Conservation (phyloP, 1,140 invertebrate species). For the Bombus breviceps region DNA sequence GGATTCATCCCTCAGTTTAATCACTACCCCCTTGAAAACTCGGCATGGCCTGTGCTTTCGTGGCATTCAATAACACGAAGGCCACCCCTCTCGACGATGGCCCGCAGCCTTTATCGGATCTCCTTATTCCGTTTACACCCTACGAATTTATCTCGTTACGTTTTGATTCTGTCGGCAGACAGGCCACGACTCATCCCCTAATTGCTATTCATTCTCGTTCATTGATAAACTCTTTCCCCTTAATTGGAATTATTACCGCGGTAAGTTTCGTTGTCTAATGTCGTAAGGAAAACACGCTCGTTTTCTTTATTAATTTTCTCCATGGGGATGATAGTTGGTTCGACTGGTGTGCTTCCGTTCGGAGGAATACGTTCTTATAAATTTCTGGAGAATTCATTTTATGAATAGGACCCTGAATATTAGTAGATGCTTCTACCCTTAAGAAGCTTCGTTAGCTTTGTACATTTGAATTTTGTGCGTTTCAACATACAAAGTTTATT, state of each 20-base stretch:
- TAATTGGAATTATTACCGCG: conserved; percentile 62
- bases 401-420: no score
- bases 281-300: background rate
- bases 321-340: background rate
- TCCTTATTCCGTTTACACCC: conserved; percentile 15
- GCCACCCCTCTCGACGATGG: conserved; percentile 56
- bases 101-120: conserved; percentile 53
- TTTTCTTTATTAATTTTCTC: conserved; percentile 36
- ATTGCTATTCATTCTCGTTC: conserved; percentile 53
- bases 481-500: background rate
- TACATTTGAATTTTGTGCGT: no score
- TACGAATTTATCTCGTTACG: conserved; percentile 74
- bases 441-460: no score
- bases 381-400: no score
- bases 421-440: no score
- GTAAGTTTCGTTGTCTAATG: conserved; percentile 26
- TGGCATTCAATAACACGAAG: conserved; percentile 78
- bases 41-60: conserved; percentile 69
- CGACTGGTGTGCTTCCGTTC: no score
- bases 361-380: accelerated
- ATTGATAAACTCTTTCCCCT: conserved; percentile 62
- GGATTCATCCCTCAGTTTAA: conserved; percentile 77
- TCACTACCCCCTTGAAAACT: conserved; percentile 76
- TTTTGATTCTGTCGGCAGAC: conserved; percentile 72
- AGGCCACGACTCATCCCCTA: conserved; percentile 58